Evolutionary conservation across 2,797 vertebrate species (phyloP), one percentile per base, ranked within the genome.

Genomic region (Hemibagrus guttatus): DNA sequence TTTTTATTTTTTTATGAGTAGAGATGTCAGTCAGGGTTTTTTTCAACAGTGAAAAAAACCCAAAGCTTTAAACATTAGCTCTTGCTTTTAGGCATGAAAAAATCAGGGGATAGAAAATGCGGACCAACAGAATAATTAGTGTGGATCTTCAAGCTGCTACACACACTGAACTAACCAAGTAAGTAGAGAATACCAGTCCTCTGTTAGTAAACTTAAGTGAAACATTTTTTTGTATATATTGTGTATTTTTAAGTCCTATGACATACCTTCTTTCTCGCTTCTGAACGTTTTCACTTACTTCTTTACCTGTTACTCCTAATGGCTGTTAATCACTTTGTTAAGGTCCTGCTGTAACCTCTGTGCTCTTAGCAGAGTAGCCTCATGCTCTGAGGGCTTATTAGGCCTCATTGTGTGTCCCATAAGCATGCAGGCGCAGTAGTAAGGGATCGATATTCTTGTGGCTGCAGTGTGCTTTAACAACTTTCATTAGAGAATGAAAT

Each of bases 381-480:
- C 2, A 49, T 4, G 81, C 46, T 66, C 71, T 76, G 52, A 83
- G 61, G 31, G 4, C 74, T 35, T 69, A 49, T 84, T 84, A 71
- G 75, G 56, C n/a, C 54, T 84, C 28, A 35, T 64, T 63, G 54
- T 52, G 31, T 17, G 64, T 49, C 75, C 75, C 69, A 54, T 52
- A 35, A 61, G 52, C 39, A 52, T 84, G 23, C 39, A 61, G 63
- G 0, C 1, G 19, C 71, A 71, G 64, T 71, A 54, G 39, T 17
- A 23, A 28, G 54, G 12, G 52, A 83, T 87, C 71, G 23, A 78
- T 87, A 87, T 23, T 64, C 74, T 63, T 42, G 7, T 49, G 64
- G 69, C 81, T 76, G 31, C 42, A 63, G 85, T 78, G 81, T 49
- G 81, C 86, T 79, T 84, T 83, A 80, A 39, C 64, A 79, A 39